A percentile compares a stretch with the other conserved stretches of the same genome.
Conservation (phyloP, 1,140 invertebrate species). For the Drosophila chauvacae region DNA sequence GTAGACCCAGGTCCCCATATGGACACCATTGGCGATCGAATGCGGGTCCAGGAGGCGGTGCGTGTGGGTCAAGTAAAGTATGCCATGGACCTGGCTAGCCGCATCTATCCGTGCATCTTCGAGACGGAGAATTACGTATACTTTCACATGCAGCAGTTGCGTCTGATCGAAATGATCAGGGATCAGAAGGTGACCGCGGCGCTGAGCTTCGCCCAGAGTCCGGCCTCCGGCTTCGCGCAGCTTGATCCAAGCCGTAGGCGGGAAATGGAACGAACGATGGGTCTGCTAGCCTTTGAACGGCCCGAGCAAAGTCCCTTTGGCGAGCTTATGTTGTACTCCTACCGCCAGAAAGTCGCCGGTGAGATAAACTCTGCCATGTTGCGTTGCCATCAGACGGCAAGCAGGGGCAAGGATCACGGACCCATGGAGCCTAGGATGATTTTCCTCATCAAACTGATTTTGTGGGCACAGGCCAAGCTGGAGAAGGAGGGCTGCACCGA, state of each 20-base stretch:
- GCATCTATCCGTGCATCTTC: constrained; percentile 51
- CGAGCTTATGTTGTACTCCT: constrained; percentile 94
- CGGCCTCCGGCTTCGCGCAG: not conserved
- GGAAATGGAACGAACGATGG: constrained; percentile 94
- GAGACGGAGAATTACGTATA: constrained; percentile 68
- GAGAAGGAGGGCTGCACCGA: constrained; percentile 44
- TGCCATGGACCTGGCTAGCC: constrained; percentile 64
- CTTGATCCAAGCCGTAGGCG: not conserved
- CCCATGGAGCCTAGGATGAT: constrained; percentile 57
- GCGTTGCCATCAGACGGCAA: constrained; percentile 90
- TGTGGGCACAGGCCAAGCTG: constrained; percentile 60
- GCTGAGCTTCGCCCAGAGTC: constrained; percentile 24
- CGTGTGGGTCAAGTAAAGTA: constrained; percentile 52
- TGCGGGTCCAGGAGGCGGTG: constrained; percentile 43
- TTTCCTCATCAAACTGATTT: constrained; percentile 68
- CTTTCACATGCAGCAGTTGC: constrained; percentile 72
- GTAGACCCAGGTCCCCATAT: constrained; percentile 14
- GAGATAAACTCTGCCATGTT: constrained; percentile 41
- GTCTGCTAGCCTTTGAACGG: constrained; percentile 98
- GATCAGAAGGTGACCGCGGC: constrained; percentile 34
- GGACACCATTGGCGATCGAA: constrained; percentile 33
- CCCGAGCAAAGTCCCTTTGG: constrained; percentile 97
- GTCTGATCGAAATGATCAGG: constrained; percentile 55
- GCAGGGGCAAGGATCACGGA: constrained; percentile 20
- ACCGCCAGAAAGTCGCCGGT: constrained; percentile 83